Evolutionary conservation across 2,797 vertebrate species (phyloP).

Genomic region (Alfaro cultratus): DNA sequence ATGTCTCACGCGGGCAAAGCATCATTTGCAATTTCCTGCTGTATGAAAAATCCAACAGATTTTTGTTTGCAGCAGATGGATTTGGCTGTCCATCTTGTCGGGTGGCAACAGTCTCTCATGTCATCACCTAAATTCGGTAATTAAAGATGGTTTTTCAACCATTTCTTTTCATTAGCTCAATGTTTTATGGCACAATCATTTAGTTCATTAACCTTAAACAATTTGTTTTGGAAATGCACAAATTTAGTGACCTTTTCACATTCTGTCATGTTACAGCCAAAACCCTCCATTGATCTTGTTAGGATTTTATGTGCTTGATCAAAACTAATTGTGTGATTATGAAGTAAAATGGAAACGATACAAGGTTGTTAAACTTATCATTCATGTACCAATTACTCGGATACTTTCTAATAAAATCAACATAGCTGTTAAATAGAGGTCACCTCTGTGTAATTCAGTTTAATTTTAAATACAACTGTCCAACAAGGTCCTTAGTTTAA

Average conservation of each 20-base stretch:
- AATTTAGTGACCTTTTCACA: not conserved
- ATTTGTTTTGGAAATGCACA: not conserved
- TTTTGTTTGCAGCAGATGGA: constrained; percentile 42
- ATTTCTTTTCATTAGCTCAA: not conserved
- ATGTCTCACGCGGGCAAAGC: constrained; percentile 66
- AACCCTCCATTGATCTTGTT: not conserved
- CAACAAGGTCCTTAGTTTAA: not conserved
- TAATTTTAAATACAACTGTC: not conserved
- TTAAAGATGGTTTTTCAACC: not conserved
- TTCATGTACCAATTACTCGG: not conserved
- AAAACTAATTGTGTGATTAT: not conserved
- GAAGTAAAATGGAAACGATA: not conserved
- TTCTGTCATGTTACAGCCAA: not conserved
- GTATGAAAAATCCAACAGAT: constrained; percentile 52
- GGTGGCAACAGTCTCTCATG: constrained; percentile 4
- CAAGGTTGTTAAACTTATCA: not conserved
- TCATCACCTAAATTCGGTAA: constrained; percentile 10
- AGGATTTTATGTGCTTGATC: not conserved
- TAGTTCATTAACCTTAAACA: not conserved
- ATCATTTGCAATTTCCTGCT: constrained; percentile 68
- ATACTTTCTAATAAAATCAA: not conserved
- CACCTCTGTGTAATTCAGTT: not conserved
- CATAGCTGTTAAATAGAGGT: not conserved
- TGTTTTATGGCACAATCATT: not conserved
- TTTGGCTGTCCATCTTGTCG: constrained; percentile 17